Conservation (phyloP, 2,113 vertebrate genomes). For the Chaetodon trifascialis region DNA sequence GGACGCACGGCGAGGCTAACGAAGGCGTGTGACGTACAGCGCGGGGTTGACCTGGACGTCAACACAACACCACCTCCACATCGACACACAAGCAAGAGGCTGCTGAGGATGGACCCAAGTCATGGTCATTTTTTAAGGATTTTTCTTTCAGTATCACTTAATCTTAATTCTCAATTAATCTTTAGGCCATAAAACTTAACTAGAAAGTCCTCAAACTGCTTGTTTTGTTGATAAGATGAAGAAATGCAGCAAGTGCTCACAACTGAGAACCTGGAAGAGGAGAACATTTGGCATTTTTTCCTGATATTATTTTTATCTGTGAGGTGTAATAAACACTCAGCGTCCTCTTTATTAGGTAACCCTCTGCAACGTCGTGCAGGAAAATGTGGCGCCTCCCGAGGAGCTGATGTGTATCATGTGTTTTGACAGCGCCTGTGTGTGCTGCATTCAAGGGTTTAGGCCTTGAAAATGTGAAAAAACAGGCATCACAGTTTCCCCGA, state of each 20-base stretch:
- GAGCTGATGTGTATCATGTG: no score
- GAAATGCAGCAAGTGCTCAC: no score
- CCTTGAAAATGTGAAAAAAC: no score
- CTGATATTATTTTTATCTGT: no score
- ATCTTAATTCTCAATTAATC: neutral
- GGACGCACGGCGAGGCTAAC: conserved; percentile 7
- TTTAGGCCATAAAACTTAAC: neutral
- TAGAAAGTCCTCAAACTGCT: neutral
- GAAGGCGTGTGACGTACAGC: conserved; percentile 17
- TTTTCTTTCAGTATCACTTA: neutral
- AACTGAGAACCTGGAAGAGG: no score
- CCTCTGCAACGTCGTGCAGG: no score
- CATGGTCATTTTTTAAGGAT: neutral
- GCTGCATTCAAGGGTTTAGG: no score
- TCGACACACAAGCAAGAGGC: neutral
- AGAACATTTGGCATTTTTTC: no score
- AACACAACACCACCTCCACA: conserved; percentile 10
- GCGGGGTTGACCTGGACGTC: conserved; percentile 7
- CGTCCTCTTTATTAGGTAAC: no score
- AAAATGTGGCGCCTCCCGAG: no score
- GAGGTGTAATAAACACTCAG: no score
- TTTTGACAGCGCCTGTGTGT: no score
- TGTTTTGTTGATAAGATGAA: neutral
- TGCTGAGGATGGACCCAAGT: neutral
- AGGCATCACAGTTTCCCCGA: neutral